Evolutionary conservation across 2,888 invertebrate genomes (phyloP).

Genomic region (Trichopoda pennipes): DNA sequence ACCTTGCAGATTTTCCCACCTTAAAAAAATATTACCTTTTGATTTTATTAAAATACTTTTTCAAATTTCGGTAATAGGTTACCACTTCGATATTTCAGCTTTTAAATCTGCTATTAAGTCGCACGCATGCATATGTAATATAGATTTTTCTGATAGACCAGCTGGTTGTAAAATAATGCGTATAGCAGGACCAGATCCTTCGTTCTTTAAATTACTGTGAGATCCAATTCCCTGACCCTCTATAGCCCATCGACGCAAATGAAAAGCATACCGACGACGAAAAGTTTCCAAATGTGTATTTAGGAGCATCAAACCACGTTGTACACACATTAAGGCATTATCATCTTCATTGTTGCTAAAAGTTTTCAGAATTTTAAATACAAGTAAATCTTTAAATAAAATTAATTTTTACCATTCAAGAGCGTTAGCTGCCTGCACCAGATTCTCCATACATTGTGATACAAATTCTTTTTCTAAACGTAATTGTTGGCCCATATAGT

Average conservation of each 20-base stretch:
- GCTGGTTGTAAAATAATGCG: conserved; percentile 93
- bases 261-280: conserved; percentile 92
- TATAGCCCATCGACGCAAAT: conserved; percentile 93
- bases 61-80: neutral
- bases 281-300: conserved; percentile 97
- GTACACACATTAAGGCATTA: conserved; percentile 92
- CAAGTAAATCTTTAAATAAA: neutral
- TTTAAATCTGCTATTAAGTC: conserved; percentile 95
- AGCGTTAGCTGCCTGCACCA: conserved; percentile 91
- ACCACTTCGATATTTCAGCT: conserved; percentile 96
- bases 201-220: conserved; percentile 83
- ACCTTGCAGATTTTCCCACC: conserved; percentile 86
- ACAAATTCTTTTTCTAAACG: conserved; percentile 96
- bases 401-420: conserved; percentile 80
- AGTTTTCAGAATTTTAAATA: conserved; percentile 1
- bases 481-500: conserved; percentile 95
- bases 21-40: conserved; percentile 48
- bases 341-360: conserved; percentile 82
- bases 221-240: conserved; percentile 90
- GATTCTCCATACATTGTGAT: conserved; percentile 94
- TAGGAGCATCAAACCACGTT: conserved; percentile 91
- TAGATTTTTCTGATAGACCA: conserved; percentile 91
- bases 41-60: neutral
- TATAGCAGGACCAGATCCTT: conserved; percentile 85
- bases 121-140: conserved; percentile 89